Evolutionary conservation across 2,113 vertebrate species (phyloP).

Genomic region (Bubo scandiacus): DNA sequence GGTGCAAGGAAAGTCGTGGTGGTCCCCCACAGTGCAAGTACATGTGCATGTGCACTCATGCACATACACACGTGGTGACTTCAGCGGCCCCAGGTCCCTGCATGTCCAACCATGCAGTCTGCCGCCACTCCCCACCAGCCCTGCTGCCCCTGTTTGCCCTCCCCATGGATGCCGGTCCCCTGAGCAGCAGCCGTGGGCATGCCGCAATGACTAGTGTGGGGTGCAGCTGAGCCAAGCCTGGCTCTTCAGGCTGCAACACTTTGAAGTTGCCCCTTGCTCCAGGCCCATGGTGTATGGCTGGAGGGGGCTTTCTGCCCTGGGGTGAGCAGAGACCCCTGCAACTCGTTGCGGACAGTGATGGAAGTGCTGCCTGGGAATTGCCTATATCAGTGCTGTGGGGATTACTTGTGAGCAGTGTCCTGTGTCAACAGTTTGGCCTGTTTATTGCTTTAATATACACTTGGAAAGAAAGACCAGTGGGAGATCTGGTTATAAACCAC

Average conservation of each 20-base stretch:
- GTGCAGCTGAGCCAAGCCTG: not conserved
- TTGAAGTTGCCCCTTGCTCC: not conserved
- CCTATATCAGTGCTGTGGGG: not conserved
- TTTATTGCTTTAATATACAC: not conserved
- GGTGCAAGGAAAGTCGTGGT: not conserved
- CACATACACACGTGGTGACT: rapidly evolving
- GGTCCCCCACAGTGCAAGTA: not conserved
- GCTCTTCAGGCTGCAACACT: too few species aligned
- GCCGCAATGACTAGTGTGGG: rapidly evolving
- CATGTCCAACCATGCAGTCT: rapidly evolving
- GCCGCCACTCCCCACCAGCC: not conserved
- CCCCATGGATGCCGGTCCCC: rapidly evolving
- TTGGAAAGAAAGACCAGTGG: not conserved
- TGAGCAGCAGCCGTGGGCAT: rapidly evolving
- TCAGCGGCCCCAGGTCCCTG: not conserved
- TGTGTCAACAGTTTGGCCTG: not conserved
- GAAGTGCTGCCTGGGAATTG: not conserved
- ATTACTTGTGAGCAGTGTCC: not conserved
- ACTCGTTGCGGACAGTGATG: rapidly evolving
- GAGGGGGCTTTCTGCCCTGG: rapidly evolving
- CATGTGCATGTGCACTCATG: rapidly evolving
- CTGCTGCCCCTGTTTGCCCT: not conserved
- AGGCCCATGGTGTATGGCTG: rapidly evolving
- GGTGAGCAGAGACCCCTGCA: not conserved
- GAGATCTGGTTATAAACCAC: not conserved